Percentiles rank a stretch among this genome's conserved stretches.
Evolutionary conservation across 2,113 vertebrate genomes (phyloP).

Genomic region (Neogobius melanostomus): DNA sequence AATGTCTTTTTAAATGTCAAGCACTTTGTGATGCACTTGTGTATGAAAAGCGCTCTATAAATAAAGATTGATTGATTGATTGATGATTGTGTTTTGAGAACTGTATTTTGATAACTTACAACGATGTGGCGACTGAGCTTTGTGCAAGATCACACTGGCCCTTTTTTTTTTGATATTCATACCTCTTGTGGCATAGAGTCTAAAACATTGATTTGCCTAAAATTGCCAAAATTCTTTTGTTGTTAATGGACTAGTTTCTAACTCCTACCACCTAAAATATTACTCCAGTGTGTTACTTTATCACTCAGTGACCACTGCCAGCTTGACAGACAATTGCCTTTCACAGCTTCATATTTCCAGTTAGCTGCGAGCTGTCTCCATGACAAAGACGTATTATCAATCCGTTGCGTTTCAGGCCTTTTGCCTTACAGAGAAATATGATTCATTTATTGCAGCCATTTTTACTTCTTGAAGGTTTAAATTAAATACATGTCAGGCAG

Average conservation of each 20-base stretch:
- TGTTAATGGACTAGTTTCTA: neutral
- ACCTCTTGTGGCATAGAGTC: no score
- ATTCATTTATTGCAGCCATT: neutral
- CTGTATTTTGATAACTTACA: no score
- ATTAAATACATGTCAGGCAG: neutral
- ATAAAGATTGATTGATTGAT: no score
- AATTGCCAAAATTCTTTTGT: neutral
- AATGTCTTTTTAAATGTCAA: no score
- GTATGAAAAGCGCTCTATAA: no score
- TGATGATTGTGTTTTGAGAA: no score
- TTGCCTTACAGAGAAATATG: neutral
- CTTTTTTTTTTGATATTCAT: no score
- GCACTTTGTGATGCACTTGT: no score
- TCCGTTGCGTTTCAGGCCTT: neutral
- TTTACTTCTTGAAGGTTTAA: neutral
- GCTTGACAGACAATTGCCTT: slow-evolving; percentile 1
- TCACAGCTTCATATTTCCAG: slow-evolving; percentile 1
- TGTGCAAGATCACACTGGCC: no score
- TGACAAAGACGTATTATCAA: slow-evolving; percentile 2
- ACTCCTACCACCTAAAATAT: neutral
- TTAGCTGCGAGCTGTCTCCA: neutral
- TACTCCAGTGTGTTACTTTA: neutral
- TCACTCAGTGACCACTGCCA: neutral
- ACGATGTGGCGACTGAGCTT: no score
- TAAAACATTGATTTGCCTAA: no score